phyloP scores from a whole-genome alignment of 2,888 invertebrate species.

The Limnephilus marmoratus region DNA sequence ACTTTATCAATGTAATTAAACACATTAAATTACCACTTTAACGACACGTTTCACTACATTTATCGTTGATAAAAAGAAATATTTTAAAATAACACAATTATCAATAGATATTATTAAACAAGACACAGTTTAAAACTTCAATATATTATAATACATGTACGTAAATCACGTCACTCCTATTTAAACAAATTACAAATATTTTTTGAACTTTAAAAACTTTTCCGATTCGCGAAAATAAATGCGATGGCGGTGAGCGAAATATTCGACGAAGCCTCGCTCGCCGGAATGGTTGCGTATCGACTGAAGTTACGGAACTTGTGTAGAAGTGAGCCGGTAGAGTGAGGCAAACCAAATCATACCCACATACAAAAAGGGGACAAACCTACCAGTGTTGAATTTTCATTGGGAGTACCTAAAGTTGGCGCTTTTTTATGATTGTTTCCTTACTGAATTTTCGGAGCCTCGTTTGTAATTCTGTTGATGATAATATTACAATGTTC shows the following conservation, averaged over 20 bases:
- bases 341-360: not conserved
- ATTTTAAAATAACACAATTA: not conserved
- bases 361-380: not conserved
- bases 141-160: not conserved
- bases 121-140: not conserved
- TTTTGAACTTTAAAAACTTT: not conserved
- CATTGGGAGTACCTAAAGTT: too few relatives aligned
- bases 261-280: not conserved
- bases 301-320: constrained; percentile 17
- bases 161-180: not conserved
- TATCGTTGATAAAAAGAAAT: not conserved
- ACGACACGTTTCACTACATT: not conserved
- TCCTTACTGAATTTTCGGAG: not conserved
- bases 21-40: not conserved
- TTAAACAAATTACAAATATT: not conserved
- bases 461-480: not conserved
- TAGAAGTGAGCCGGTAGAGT: not conserved
- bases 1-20: not conserved
- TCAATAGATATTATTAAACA: not conserved
- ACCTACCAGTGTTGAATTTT: not conserved
- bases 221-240: not conserved
- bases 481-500: not conserved
- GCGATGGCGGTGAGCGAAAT: not conserved
- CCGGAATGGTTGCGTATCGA: constrained; percentile 41
- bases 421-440: not conserved